These are phyloP conservation scores for Marmota monax DNA, from an alignment of 2,113 vertebrate species.

Conservation along the genomic window DNA sequence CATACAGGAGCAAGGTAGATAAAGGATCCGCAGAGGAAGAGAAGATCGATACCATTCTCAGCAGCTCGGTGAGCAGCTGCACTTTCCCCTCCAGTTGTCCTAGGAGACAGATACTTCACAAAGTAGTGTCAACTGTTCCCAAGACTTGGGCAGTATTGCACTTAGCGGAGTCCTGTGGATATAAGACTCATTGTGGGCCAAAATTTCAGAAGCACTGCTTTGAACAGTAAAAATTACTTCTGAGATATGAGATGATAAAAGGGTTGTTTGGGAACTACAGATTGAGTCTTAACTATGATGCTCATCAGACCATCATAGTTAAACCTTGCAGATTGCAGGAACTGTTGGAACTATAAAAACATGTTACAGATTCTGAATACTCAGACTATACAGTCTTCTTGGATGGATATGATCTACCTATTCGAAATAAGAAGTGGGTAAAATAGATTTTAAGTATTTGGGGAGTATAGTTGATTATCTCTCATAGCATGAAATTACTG, in stretches of 20 bases:
- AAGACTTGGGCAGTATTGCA: background rate
- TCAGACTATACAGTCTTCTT: background rate
- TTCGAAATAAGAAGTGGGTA: background rate
- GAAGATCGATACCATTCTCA: slow-evolving; percentile 93
- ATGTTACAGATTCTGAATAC: background rate
- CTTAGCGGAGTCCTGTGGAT: background rate
- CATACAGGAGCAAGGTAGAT: slow-evolving; percentile 93
- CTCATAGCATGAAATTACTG: background rate
- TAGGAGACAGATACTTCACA: background rate
- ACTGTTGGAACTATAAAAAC: background rate
- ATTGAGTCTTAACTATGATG: background rate
- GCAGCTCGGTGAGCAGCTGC: slow-evolving; percentile 88
- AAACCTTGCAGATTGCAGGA: background rate
- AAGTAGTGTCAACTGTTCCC: background rate
- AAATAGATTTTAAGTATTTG: background rate
- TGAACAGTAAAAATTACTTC: background rate
- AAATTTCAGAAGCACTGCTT: background rate
- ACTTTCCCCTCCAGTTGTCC: background rate
- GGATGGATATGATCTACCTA: background rate
- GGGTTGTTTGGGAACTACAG: background rate
- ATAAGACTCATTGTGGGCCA: background rate
- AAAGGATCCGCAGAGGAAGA: slow-evolving; percentile 91
- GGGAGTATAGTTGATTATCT: background rate
- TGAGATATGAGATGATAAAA: background rate
- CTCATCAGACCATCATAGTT: background rate